A percentile compares a stretch with the other conserved stretches of the same genome.
These are phyloP conservation scores for Thymelicus sylvestris DNA, from an alignment of 2,888 invertebrate genomes.

Conservation along the genomic window DNA sequence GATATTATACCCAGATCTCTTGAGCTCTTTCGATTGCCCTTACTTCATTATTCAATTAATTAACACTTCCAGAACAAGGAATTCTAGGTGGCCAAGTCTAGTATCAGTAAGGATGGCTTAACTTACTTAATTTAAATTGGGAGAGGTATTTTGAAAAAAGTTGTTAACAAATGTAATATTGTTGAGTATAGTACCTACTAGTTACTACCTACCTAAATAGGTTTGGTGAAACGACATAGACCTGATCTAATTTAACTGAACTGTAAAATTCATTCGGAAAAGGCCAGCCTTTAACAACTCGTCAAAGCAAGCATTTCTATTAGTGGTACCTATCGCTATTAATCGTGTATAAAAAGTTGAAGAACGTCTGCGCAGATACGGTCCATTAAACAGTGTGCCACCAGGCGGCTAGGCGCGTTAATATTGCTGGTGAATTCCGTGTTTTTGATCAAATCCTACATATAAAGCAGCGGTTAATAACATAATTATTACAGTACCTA, in stretches of 20 bases:
- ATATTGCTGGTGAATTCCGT: conserved; percentile 53
- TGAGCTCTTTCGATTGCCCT: no score
- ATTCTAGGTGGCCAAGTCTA: no score
- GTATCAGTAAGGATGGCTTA: no score
- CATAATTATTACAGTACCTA: not conserved
- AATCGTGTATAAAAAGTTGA: conserved; percentile 51
- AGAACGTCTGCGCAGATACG: conserved; percentile 53
- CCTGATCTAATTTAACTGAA: not conserved
- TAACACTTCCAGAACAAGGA: no score
- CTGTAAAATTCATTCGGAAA: conserved; percentile 3
- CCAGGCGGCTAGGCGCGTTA: conserved; percentile 47
- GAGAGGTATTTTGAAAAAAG: no score
- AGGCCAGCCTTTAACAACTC: conserved; percentile 11
- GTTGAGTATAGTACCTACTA: no score
- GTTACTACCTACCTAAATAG: not conserved
- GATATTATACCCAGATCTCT: no score
- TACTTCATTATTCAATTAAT: no score
- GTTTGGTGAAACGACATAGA: not conserved
- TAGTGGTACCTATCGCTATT: conserved; percentile 41
- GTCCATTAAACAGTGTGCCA: conserved; percentile 58
- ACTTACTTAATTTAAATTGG: no score
- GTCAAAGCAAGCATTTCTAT: conserved; percentile 30
- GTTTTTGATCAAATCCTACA: conserved; percentile 46
- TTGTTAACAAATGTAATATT: no score
- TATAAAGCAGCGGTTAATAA: not conserved